Base-by-base conservation (phyloP, 2,888 invertebrate species). In the Ophioninae sp. region DNA sequence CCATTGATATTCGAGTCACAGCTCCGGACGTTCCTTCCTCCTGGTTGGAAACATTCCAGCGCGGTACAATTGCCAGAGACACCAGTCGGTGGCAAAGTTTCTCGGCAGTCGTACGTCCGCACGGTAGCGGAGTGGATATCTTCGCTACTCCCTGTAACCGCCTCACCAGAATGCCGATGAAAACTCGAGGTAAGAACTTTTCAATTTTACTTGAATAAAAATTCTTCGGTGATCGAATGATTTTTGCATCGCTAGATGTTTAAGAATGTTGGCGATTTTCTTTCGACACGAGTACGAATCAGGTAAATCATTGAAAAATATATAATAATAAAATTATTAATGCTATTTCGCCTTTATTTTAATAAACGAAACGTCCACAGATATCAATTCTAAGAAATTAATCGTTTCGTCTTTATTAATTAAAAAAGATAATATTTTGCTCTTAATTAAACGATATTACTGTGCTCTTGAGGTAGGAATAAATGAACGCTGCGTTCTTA, bases 21-120 rank as follows among this genome's bases (percentile, higher is more conserved):
- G 77, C 76, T 87, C 89, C 90, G 91, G 91, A 91, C 91, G 91
- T 91, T 90, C 91, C 90, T 91, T 91, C 90, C 91, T 90, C 88
- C 88, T 77, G 84, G 68, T 30, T 79, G 86, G 87, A 89, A 89
- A 89, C 91, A 92, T 92, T 92, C 91, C 91, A 89, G 84, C 89
- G 83, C 81, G 86, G 88, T 88, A 89, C 91, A 88, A 88, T 88
- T 86, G 88, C 85, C 85, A 39, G 67, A 21, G 87, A 85, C 79
- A 76, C 86, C 91, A 90, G 89, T 91, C 88, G 89, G 88, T 88
- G 88, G 85, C 88, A 85, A 87, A 86, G 86, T 88, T 90, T 88
- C 90, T 88, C 89, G 86, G 85, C 88, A 90, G 90, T 89, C 90
- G 89, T 86, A 84, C 85, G 85, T 82, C 80, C 74, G 83, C 85